Conservation (phyloP, 2,113 vertebrate species). For the Leptobrachium ailaonicum region DNA sequence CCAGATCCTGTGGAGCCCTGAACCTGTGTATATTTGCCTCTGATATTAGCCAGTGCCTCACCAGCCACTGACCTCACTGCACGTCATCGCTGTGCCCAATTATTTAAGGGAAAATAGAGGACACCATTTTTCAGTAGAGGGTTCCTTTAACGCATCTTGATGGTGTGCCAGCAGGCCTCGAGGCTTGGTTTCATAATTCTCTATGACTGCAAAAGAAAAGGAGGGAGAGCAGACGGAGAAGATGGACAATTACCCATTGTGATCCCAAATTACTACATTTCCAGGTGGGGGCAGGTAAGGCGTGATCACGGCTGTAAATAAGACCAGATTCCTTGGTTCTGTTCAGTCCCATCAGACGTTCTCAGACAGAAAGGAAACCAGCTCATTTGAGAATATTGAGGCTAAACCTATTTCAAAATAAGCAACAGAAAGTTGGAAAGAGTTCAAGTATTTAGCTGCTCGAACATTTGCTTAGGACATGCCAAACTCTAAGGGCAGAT, state of each 20-base stretch:
- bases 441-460: conserved; percentile 35
- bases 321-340: background rate
- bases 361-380: conserved; percentile 31
- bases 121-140: no score
- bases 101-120: no score
- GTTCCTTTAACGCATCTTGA: background rate
- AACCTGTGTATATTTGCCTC: no score
- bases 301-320: conserved; percentile 22
- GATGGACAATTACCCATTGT: background rate
- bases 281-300: background rate
- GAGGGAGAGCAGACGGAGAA: conserved; percentile 1
- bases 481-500: conserved; percentile 41
- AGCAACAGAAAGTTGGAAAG: conserved; percentile 46
- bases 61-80: no score
- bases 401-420: conserved; percentile 45
- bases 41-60: no score
- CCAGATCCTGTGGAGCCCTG: no score
- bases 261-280: background rate
- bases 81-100: no score
- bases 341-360: conserved; percentile 23
- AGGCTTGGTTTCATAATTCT: background rate
- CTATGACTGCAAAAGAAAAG: background rate
- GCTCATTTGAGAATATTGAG: conserved; percentile 30
- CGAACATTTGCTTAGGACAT: conserved; percentile 26
- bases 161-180: background rate